Evolutionary conservation across 2,113 vertebrate species (phyloP), one percentile per base, ranked within the genome.

Genomic region (Indicator maculatus): DNA sequence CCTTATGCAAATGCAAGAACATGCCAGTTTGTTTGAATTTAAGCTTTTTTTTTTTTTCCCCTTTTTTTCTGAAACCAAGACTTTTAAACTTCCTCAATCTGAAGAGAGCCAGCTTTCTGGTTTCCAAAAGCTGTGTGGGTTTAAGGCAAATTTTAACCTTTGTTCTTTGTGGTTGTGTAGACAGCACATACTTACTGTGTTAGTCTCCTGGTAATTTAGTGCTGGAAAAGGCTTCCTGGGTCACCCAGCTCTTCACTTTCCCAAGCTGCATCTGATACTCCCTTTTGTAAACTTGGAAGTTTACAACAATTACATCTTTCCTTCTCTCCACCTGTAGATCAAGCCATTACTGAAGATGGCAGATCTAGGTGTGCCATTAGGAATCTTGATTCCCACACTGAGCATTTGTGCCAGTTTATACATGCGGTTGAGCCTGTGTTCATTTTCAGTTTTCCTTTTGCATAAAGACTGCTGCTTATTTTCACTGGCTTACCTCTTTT

Each of bases 1-100:
- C 90, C 94, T 93, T 79, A 76, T 94, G 95, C 90, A 91, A 90
- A 94, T 95, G 86, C 41, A 76, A 27, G 90, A 94, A 90, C 92
- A 88, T 52, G 76, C 53, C 69, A 90, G 80, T 91, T 89, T 88
- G 86, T 12, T 88, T 59, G 67, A 94, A 88, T 91, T 93, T 83
- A 83, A 61, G 14, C 90, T 70, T 28, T 36, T 36, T 10, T 28
- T 30, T 6, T 5, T 7, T 11, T 19, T 9, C 24, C 24, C 16
- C 36, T 11, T 6, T 71, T 82, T 63, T 76, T 73, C 36, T 93
- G 50, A 83, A 92, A 81, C 55, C 73, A 78, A 75, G 65, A 9
- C 79, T 93, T 76, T 83, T 63, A 58, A 89, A 53, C 72, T 91
- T 88, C 72, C 69, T 86, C 69, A 39, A 2, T 79, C 60, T 38